Evolutionary conservation across 2,797 vertebrate genomes (phyloP), one percentile per base, ranked within the genome.

Genomic region (Linurgus olivaceus): DNA sequence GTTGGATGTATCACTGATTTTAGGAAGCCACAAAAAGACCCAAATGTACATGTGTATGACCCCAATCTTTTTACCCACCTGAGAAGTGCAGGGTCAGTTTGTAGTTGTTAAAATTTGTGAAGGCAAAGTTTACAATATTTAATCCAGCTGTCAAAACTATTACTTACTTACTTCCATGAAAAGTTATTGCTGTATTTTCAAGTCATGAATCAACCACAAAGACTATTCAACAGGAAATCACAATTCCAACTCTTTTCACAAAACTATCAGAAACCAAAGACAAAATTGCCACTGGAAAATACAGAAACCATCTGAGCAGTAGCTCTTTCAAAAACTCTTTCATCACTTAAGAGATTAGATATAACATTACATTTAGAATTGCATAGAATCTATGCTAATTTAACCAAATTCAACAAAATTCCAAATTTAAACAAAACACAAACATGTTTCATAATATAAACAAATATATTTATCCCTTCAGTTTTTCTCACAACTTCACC

Each of bases 31-130:
- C 28, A 57, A 40, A 37, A 55, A 78, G 8, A 7, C 11, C 7
- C 4, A 55, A n/a, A 20, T 21, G 4, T 55, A 19, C 7, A 23
- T 67, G 10, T 10, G 2, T 50, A 28, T 63, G 13, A 63, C 2
- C 6, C 4, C 1, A 50, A 15, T 17, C 11, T 45, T 83, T 72
- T 75, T 25, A 68, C 6, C 31, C 9, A 19, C 0, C 0, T 40
- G 14, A 65, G 18, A 83, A 86, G 2, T 33, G 8, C 2, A 9
- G 25, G 42, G 14, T 33, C 47, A 48, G 14, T 20, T 45, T 55
- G 11, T 78, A 7, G 13, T 72, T 54, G 10, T 35, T 72, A 72
- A 84, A 71, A 47, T 63, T 63, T 50, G 7, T 38, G 24, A 71
- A 90, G 51, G 35, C 6, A 48, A 70, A 61, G 35, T 38, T 61